Base-by-base conservation (phyloP, 2,888 invertebrate species). In the Smittia sp. region DNA sequence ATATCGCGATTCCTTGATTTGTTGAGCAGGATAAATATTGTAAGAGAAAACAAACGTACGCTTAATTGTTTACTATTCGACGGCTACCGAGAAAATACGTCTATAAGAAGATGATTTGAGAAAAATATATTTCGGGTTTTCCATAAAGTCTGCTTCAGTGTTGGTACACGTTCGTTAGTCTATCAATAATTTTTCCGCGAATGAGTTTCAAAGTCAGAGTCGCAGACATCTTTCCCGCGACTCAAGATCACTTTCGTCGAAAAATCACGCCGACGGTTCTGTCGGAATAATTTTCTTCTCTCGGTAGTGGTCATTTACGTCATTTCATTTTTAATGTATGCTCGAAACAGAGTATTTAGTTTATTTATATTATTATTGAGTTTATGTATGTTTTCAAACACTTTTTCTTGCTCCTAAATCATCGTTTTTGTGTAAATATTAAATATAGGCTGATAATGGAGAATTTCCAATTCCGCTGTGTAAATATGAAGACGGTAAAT, bases 81-180 rank as follows among this genome's bases (percentile, higher is more conserved):
- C 66, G 66, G 66, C 25, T n/a, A n/a, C n/a, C n/a, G n/a, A n/a
- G 66, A 66, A 66, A 66, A 66, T 66, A 66, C 32, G 66, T 66
- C 66, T 66, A 66, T 58, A 13, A 22, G 58, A 22, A 58, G 20
- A 22, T 22, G 58, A 58, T 58, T 32, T 38, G 66, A 66, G 66
- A 20, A 66, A 66, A 66, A 38, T 66, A 20, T 66, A 66, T 66
- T 66, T 66, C 66, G 38, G 20, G 25, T 66, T 66, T 66, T 66
- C 66, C 66, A 66, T 66, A 38, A 25, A 25, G 62, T 24, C 24
- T 63, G 62, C 25, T 11, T n/a, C n/a, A 25, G 62, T 63, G n/a
- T 25, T 20, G 62, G 25, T 38, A 38, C 18, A 32, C 27, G 20
- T 66, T 38, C 27, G 66, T 66, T 32, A n/a, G 58, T 18, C 66